phyloP scores from a whole-genome alignment of 2,113 vertebrate species.

The Ahaetulla prasina region DNA sequence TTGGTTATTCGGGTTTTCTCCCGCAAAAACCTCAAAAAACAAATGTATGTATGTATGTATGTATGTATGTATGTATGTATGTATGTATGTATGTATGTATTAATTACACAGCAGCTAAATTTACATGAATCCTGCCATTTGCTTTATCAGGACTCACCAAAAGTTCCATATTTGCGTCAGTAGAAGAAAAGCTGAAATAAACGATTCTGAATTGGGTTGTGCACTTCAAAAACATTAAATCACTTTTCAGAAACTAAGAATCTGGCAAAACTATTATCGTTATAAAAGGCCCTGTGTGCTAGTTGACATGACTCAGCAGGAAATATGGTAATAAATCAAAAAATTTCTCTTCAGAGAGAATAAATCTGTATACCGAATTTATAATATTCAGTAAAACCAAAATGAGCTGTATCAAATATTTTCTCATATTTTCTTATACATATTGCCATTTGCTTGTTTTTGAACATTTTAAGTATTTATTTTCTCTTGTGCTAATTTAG shows the following conservation, averaged over 20 bases:
- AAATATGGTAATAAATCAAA: neutral
- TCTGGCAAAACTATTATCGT: conserved; percentile 12
- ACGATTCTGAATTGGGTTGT: neutral
- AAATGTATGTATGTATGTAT: no score
- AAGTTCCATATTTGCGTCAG: neutral
- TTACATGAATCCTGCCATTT: neutral
- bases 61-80: no score
- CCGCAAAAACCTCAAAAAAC: no score
- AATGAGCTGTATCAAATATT: neutral
- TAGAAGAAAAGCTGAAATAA: neutral
- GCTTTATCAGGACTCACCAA: neutral
- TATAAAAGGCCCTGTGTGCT: neutral
- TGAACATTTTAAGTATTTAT: neutral
- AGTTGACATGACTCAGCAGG: conserved; percentile 17
- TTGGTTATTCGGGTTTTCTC: no score
- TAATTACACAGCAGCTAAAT: neutral
- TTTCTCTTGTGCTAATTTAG: neutral
- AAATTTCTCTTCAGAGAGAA: conserved; percentile 2
- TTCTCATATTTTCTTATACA: neutral
- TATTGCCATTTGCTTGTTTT: neutral
- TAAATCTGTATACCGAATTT: neutral
- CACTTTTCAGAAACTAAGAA: conserved; percentile 1
- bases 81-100: neutral
- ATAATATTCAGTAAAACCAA: conserved; percentile 1
- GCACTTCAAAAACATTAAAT: neutral